These are phyloP conservation scores for Andricus curvator DNA, from an alignment of 2,888 invertebrate genomes.

Conservation along the genomic window DNA sequence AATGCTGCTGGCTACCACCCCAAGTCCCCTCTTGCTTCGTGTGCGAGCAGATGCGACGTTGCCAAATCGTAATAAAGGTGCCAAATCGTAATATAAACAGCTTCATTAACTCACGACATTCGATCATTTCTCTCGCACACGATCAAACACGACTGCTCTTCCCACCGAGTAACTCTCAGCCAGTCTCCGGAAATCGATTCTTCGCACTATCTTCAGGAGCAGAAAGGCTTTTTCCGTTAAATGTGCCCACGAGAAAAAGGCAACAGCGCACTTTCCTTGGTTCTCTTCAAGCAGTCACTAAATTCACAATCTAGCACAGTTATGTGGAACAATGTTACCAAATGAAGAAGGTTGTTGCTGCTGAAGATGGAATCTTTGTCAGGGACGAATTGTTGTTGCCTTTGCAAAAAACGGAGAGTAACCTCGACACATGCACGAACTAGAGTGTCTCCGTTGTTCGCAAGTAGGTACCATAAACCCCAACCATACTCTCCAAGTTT, in stretches of 20 bases:
- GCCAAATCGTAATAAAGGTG: constrained; percentile 61
- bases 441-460: constrained; percentile 71
- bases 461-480: constrained; percentile 48
- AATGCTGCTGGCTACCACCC: constrained; percentile 63
- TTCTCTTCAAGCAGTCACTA: background rate
- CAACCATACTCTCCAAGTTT: constrained; percentile 5
- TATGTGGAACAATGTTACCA: background rate
- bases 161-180: background rate
- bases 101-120: constrained; percentile 58
- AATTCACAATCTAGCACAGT: background rate
- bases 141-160: background rate
- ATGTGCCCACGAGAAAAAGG: background rate
- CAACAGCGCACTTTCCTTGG: constrained; percentile 23
- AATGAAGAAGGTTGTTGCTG: background rate
- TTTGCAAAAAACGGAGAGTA: constrained; percentile 53
- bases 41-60: constrained; percentile 70
- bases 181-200: constrained; percentile 29
- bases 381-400: background rate
- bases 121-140: constrained; percentile 40
- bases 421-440: constrained; percentile 74
- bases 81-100: constrained; percentile 53
- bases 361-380: background rate
- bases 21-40: constrained; percentile 65
- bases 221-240: constrained; percentile 9
- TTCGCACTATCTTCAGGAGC: constrained; percentile 39